phyloP scores from a whole-genome alignment of 2,888 invertebrate species.

The Scrobipalpa costella region DNA sequence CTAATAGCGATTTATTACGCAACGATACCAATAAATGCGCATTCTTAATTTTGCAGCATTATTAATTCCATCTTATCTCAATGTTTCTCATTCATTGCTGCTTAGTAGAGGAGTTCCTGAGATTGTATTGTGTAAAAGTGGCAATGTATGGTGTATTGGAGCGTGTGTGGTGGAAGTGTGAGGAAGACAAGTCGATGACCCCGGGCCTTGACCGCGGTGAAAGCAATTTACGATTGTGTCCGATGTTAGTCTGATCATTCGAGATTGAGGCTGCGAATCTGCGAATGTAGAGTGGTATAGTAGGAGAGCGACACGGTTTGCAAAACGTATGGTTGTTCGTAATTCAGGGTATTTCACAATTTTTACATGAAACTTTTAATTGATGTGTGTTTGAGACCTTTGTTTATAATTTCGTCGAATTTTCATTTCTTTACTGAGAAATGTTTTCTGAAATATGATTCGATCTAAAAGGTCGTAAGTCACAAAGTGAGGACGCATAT shows the following conservation, averaged over 20 bases:
- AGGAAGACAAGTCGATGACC: conserved; percentile 47
- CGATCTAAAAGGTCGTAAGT: no score
- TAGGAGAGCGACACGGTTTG: conserved; percentile 15
- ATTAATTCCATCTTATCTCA: background rate
- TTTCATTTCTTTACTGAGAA: no score
- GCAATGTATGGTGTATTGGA: conserved; percentile 34
- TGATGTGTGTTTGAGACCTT: no score
- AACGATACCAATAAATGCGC: conserved; percentile 9
- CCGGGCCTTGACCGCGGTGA: conserved; percentile 66
- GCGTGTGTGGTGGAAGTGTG: background rate
- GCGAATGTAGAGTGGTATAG: background rate
- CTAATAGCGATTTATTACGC: conserved; percentile 4
- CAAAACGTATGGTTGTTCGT: background rate
- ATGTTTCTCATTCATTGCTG: background rate
- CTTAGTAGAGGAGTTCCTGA: no score
- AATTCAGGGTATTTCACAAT: background rate
- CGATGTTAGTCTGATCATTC: conserved; percentile 1
- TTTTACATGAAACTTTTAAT: no score
- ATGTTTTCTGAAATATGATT: no score
- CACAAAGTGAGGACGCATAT: no score
- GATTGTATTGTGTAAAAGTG: conserved; percentile 21
- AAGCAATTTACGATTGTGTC: conserved; percentile 42
- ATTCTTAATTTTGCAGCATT: conserved; percentile 15
- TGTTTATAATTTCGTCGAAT: no score
- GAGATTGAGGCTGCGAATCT: conserved; percentile 23